A percentile compares a stretch with the other conserved stretches of the same genome.
These are phyloP conservation scores for Tholera decimalis DNA, from an alignment of 2,888 invertebrate genomes.

Conservation along the genomic window DNA sequence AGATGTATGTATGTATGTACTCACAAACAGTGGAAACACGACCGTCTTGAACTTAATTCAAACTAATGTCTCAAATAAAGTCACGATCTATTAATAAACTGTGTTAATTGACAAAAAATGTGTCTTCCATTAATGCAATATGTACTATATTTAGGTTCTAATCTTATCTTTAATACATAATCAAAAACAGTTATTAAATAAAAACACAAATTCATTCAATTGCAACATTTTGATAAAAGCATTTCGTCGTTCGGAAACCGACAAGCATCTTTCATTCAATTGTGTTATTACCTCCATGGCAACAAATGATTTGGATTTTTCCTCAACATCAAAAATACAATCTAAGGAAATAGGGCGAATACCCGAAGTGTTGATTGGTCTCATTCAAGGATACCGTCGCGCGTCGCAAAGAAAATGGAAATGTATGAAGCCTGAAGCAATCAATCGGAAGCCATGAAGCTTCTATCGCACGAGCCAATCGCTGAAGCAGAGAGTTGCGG, in stretches of 20 bases:
- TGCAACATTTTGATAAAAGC: slow-evolving; percentile 35
- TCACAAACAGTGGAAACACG: background rate
- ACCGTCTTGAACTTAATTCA: background rate
- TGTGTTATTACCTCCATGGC: slow-evolving; percentile 27
- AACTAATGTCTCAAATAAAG: background rate
- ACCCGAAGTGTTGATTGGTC: slow-evolving; percentile 59
- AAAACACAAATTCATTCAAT: slow-evolving; percentile 34
- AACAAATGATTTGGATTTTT: slow-evolving; percentile 49
- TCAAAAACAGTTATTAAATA: slow-evolving; percentile 1
- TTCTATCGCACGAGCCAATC: slow-evolving; percentile 50
- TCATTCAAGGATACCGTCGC: slow-evolving; percentile 58
- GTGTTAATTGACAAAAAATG: slow-evolving; percentile 1
- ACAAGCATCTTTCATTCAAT: slow-evolving; percentile 28
- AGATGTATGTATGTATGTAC: too few relatives aligned
- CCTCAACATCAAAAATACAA: slow-evolving; percentile 47
- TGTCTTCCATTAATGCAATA: slow-evolving; percentile 19
- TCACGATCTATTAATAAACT: slow-evolving; percentile 14
- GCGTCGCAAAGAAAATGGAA: slow-evolving; percentile 56
- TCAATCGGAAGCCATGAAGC: slow-evolving; percentile 62
- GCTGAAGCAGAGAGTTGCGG: slow-evolving; percentile 28
- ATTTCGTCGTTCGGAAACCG: slow-evolving; percentile 5
- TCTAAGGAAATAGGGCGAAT: slow-evolving; percentile 48
- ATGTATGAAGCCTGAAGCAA: slow-evolving; percentile 55
- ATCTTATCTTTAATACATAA: slow-evolving; percentile 47
- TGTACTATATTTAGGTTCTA: slow-evolving; percentile 26